Base-by-base conservation (phyloP, 2,797 vertebrate genomes). In the Vultur gryphus region DNA sequence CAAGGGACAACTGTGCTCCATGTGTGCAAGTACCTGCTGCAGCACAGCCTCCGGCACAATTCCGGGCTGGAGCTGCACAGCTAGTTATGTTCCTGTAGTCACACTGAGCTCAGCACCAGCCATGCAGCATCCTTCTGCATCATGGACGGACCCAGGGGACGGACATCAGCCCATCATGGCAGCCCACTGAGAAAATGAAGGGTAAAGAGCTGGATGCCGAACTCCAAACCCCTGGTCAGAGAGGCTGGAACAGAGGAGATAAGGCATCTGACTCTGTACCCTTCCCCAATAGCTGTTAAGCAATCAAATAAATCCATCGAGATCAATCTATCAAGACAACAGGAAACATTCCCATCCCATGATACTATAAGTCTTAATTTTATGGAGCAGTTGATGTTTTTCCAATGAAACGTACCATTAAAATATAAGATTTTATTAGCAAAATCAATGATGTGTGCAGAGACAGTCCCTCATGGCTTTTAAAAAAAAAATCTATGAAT, bases 351-450 rank as follows among this genome's bases (percentile, higher is more conserved):
- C n/a, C 66, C 44, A 89, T 85, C 64, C 78, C 67, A 83, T 0
- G 0, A 76, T 39, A 91, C 64, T 39, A 3, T 75, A 70, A 95
- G 88, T 84, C 93, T 95, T 93, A 70, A 79, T 90, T 95, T 92
- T 93, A 95, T 54, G 59, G 41, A 83, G 55, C 75, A 91, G 86
- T 71, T 94, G 81, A 97, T 77, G 59, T 87, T 90, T 87, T 94
- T 96, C 67, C 92, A 94, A 95, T 94, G 64, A 93, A 97, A 91
- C 3, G 3, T 85, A 93, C 75, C 76, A 93, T 89, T 93, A 93
- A 92, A 95, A 94, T 92, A 71, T 8, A 94, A 92, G 57, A 93
- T 94, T 95, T 96, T 96, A 96, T 96, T 97, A 96, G 86, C 35
- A 90, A 94, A 93, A 96, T 89, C 93, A 92, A 94, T 92, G 88